These are phyloP conservation scores for Andrena fulva DNA, from an alignment of 2,888 invertebrate species.

Conservation along the genomic window DNA sequence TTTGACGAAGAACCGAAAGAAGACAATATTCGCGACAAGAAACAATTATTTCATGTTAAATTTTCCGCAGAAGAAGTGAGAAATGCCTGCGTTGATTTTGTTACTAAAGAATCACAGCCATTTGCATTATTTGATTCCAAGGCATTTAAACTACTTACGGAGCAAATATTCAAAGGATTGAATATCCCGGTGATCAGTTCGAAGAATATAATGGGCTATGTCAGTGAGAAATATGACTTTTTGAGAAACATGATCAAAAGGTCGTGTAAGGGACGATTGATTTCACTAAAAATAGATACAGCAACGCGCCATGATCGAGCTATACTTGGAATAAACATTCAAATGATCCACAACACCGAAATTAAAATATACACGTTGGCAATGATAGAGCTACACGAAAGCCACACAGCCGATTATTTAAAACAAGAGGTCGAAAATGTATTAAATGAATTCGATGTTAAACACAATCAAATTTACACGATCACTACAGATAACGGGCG, in stretches of 20 bases:
- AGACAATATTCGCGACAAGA: not conserved
- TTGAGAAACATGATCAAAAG: too few species aligned
- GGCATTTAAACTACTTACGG: not conserved
- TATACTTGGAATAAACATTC: too few species aligned
- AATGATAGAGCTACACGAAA: too few species aligned
- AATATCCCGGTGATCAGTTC: not conserved
- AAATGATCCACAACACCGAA: too few species aligned
- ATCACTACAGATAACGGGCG: slow-evolving; percentile 3
- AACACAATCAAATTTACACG: not conserved
- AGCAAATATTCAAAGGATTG: not conserved
- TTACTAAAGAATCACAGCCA: not conserved
- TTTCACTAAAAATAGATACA: too few species aligned
- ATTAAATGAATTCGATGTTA: too few species aligned
- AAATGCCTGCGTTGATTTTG: slow-evolving; percentile 4
- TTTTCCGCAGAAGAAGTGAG: not conserved
- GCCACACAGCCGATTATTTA: not conserved
- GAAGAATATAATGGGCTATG: too few species aligned
- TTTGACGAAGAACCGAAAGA: not conserved
- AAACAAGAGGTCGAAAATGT: not conserved
- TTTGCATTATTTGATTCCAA: not conserved
- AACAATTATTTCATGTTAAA: not conserved
- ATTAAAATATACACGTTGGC: too few species aligned
- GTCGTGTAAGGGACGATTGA: too few species aligned
- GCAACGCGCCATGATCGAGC: too few species aligned
- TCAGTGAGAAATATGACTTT: too few species aligned